Conservation (phyloP, 2,113 vertebrate species). For the Hippolais icterina region DNA sequence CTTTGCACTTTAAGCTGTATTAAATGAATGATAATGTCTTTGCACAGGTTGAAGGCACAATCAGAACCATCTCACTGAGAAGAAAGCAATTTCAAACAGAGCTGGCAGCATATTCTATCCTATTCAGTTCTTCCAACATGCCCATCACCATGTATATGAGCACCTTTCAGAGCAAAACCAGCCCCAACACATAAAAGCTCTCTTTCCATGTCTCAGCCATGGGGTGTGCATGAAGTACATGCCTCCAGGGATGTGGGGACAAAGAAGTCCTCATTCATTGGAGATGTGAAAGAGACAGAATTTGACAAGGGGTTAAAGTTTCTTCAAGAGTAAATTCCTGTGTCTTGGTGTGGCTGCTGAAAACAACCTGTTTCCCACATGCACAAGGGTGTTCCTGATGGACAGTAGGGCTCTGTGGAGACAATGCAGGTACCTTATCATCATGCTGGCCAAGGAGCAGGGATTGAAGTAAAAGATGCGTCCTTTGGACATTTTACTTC, state of each 20-base stretch:
- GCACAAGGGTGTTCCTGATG: neutral
- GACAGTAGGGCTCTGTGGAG: neutral
- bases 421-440: neutral
- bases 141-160: neutral
- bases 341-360: neutral
- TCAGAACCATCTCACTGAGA: neutral
- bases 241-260: neutral
- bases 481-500: neutral
- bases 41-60: neutral
- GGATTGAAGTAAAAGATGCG: neutral
- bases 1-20: neutral
- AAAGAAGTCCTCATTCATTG: neutral
- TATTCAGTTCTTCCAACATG: neutral
- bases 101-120: neutral
- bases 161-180: neutral
- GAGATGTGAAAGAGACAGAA: neutral
- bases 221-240: neutral
- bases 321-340: neutral
- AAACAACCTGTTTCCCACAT: neutral
- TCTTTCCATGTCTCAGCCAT: neutral
- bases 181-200: neutral
- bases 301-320: neutral
- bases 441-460: neutral
- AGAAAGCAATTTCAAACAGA: neutral
- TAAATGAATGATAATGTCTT: slow-evolving; percentile 20